phyloP scores from a whole-genome alignment of 2,888 invertebrate species.

The Lissonota sp. region DNA sequence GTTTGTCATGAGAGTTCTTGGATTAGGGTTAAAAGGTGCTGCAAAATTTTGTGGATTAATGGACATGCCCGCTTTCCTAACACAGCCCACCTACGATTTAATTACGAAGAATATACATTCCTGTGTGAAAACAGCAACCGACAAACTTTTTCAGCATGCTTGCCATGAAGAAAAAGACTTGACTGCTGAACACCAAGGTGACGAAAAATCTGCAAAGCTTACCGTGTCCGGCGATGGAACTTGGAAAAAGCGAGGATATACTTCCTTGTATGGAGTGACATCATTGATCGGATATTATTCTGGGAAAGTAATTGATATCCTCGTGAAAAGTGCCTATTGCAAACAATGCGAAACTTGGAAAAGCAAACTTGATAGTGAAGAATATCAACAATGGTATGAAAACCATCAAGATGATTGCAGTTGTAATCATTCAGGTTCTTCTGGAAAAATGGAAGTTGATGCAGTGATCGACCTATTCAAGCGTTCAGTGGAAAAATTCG shows the following conservation, averaged over 20 bases:
- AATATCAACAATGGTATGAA: constrained; percentile 34
- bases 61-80: constrained; percentile 66
- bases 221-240: constrained; percentile 61
- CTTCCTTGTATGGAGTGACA: constrained; percentile 59
- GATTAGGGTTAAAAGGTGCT: constrained; percentile 69
- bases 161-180: constrained; percentile 61
- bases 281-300: constrained; percentile 62
- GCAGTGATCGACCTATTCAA: constrained; percentile 22
- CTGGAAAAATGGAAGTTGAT: constrained; percentile 50
- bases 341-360: constrained; percentile 44
- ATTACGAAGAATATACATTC: constrained; percentile 63
- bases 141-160: constrained; percentile 65
- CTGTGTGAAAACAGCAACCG: constrained; percentile 57
- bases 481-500: constrained; percentile 41
- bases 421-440: constrained; percentile 35
- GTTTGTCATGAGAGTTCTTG: constrained; percentile 71
- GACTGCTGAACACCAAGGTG: constrained; percentile 64
- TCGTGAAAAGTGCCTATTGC: constrained; percentile 44
- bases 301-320: constrained; percentile 47
- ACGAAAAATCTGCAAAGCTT: constrained; percentile 51
- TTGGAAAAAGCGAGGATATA: constrained; percentile 59
- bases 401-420: constrained; percentile 38
- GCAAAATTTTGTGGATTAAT: constrained; percentile 69
- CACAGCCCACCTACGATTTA: constrained; percentile 61
- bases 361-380: constrained; percentile 27